Evolutionary conservation across 2,888 invertebrate genomes (phyloP).

Genomic region (Leucozona laternaria): DNA sequence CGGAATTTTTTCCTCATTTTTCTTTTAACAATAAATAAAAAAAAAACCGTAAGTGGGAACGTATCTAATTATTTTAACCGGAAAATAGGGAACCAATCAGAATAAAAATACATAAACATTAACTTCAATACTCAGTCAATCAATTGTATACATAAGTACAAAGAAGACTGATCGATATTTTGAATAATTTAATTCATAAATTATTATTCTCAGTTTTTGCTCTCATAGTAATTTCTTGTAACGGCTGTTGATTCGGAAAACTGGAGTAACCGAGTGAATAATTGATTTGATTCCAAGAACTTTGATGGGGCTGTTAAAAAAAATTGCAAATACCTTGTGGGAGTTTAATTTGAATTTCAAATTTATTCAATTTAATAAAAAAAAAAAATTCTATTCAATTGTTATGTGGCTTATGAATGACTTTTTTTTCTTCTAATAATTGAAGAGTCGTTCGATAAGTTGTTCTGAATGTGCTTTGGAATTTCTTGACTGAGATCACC

Average conservation of each 20-base stretch:
- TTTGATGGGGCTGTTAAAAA: slow-evolving; percentile 32
- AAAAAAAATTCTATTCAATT: slow-evolving; percentile 8
- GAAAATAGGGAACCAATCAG: not conserved
- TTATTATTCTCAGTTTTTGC: slow-evolving; percentile 1
- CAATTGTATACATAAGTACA: not conserved
- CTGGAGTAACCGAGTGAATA: slow-evolving; percentile 18
- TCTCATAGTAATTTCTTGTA: not conserved
- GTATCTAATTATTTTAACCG: not conserved
- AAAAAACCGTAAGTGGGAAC: slow-evolving; percentile 1
- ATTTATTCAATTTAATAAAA: slow-evolving; percentile 18
- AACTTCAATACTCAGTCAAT: not conserved
- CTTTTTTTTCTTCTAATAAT: not conserved
- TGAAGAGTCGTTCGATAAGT: slow-evolving; percentile 4
- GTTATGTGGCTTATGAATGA: slow-evolving; percentile 20
- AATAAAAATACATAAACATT: not conserved
- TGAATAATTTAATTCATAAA: slow-evolving; percentile 29
- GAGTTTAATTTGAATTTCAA: slow-evolving; percentile 59
- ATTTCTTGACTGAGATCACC: not conserved
- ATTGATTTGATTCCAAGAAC: slow-evolving; percentile 19
- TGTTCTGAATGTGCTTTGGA: not conserved
- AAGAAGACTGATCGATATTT: slow-evolving; percentile 22
- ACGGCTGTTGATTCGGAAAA: not conserved
- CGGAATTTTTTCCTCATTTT: not conserved
- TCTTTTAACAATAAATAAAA: not conserved
- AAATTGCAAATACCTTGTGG: slow-evolving; percentile 17